These are phyloP conservation scores for Fissipunctia ypsillon DNA, from an alignment of 2,888 invertebrate species.

Conservation along the genomic window DNA sequence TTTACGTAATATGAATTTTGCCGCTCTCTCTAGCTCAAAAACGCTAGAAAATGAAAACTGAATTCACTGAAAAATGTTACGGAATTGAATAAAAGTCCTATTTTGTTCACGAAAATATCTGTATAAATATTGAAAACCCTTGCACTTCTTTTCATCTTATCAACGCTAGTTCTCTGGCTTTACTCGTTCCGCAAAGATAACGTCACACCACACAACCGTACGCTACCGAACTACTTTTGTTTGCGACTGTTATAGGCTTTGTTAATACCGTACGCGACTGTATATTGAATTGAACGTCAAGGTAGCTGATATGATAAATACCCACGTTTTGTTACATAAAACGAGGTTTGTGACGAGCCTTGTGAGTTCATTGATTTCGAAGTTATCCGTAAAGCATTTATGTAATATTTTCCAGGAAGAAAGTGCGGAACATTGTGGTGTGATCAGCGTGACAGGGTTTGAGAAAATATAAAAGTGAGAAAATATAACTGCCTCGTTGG, in stretches of 20 bases:
- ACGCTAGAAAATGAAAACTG: too few species aligned
- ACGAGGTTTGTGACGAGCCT: background rate
- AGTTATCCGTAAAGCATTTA: background rate
- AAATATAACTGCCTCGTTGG: too few species aligned
- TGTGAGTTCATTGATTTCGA: background rate
- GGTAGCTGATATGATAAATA: constrained; percentile 27
- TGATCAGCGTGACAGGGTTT: too few species aligned
- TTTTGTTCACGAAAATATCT: background rate
- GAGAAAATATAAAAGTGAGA: too few species aligned
- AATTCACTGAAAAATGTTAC: background rate
- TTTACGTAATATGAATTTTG: background rate
- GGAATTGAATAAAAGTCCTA: background rate
- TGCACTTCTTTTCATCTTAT: background rate
- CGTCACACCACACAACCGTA: constrained; percentile 61
- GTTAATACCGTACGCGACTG: constrained; percentile 43
- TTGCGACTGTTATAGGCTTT: constrained; percentile 58
- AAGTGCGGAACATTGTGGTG: too few species aligned
- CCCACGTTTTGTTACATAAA: constrained; percentile 8
- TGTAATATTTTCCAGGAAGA: too few species aligned
- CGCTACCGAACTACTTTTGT: constrained; percentile 67
- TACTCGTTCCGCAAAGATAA: constrained; percentile 63
- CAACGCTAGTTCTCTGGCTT: constrained; percentile 39
- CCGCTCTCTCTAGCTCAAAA: background rate
- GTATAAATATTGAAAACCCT: background rate
- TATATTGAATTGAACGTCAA: constrained; percentile 52